Conservation (phyloP, 2,113 vertebrate species). For the Climacteris rufus region DNA sequence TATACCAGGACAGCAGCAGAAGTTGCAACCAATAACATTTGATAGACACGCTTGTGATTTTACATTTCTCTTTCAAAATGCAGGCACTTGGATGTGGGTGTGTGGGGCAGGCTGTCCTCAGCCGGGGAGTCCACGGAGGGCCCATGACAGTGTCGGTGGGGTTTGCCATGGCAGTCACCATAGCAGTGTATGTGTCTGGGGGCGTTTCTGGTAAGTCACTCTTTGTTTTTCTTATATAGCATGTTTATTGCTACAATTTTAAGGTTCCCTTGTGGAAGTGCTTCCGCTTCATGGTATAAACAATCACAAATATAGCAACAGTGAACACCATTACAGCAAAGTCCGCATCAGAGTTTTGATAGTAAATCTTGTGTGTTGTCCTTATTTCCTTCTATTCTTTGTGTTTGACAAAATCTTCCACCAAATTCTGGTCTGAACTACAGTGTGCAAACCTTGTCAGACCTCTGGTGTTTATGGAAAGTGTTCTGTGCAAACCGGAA, state of each 20-base stretch:
- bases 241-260: not conserved
- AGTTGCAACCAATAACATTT: not conserved
- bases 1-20: not conserved
- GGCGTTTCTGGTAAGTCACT: constrained; percentile 88
- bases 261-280: not conserved
- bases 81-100: constrained; percentile 92
- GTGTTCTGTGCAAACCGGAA: not conserved
- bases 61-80: not conserved
- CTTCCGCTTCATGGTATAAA: not conserved
- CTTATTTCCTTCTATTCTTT: not conserved
- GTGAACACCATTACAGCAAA: not conserved
- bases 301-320: not conserved
- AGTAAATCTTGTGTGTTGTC: not conserved
- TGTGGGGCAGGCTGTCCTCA: constrained; percentile 88
- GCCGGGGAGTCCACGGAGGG: constrained; percentile 78
- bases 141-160: constrained; percentile 79
- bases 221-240: not conserved
- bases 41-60: not conserved
- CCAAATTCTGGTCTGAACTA: not conserved
- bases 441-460: not conserved
- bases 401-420: not conserved
- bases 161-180: constrained; percentile 85
- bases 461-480: not conserved
- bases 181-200: constrained; percentile 86
- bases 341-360: not conserved